Evolutionary conservation across 1,140 invertebrate species (phyloP), one percentile per base, ranked within the genome.

Genomic region (Ceratoteleas bidentatus): DNA sequence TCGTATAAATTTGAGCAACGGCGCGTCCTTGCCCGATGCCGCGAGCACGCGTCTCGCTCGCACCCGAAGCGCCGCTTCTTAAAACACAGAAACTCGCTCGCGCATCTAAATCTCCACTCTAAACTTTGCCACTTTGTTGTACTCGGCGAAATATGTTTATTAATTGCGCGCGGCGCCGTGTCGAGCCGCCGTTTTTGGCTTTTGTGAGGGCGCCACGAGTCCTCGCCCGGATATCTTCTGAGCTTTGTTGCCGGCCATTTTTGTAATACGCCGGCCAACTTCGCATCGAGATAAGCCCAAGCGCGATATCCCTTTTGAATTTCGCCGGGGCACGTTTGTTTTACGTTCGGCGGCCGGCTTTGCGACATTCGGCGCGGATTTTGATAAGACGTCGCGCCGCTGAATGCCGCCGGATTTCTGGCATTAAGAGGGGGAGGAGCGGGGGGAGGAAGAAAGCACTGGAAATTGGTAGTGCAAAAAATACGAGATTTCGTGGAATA

Each of bases 1-100:
- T 89, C 85, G 85, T 88, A 88, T 88, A 89, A 90, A 89, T 89
- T 86, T 85, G 65, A 80, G 62, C 84, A 81, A 70, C 74, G 64
- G n/a, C n/a, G 57, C 72, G 53, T 49, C 15, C 49, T 43, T 50
- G 32, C 73, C 14, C 64, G 36, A 50, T 11, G 5, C n/a, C n/a
- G n/a, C n/a, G n/a, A n/a, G n/a, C n/a, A n/a, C n/a, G n/a, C n/a
- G n/a, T n/a, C n/a, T n/a, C n/a, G n/a, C n/a, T n/a, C n/a, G n/a
- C n/a, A n/a, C n/a, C n/a, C n/a, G n/a, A n/a, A n/a, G n/a, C n/a
- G n/a, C 66, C 66, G 78, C 78, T 78, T 83, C 80, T 87, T 84
- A 87, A 84, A 85, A 85, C 80, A 81, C 79, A 86, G 84, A 86
- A 87, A 85, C 85, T 85, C n/a, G n/a, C 84, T 45, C 54, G 72